Evolutionary conservation across 2,797 vertebrate species (phyloP).

Genomic region (Lepus townsendii): DNA sequence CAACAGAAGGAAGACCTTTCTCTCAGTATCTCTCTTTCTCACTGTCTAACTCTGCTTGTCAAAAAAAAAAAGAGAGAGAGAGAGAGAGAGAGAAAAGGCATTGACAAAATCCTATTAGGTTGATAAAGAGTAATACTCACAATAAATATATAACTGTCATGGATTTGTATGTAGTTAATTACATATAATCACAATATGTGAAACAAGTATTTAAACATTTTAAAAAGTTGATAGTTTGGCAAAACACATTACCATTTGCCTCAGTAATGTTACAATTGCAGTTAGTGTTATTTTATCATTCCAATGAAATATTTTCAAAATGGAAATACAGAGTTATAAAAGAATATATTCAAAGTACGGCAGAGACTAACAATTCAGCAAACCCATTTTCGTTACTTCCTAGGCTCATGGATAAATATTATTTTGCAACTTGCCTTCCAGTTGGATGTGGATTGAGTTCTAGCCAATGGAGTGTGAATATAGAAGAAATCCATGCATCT

Average conservation of each 20-base stretch:
- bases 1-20: too few species aligned
- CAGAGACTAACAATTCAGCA: not conserved
- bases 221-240: slow-evolving; percentile 16
- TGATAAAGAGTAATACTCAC: slow-evolving; percentile 11
- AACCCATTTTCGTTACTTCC: not conserved
- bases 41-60: too few species aligned
- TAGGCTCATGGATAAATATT: not conserved
- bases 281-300: slow-evolving; percentile 41
- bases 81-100: not conserved
- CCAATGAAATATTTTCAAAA: slow-evolving; percentile 45
- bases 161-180: not conserved
- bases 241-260: slow-evolving; percentile 39
- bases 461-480: not conserved
- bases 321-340: slow-evolving; percentile 50
- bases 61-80: not conserved
- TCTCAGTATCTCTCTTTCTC: too few species aligned
- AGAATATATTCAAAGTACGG: not conserved
- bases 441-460: not conserved
- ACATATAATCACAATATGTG: not conserved
- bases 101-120: not conserved
- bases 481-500: not conserved
- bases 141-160: not conserved
- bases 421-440: not conserved
- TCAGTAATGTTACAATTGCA: not conserved
- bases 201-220: slow-evolving; percentile 22